Evolutionary conservation across 1,140 invertebrate genomes (phyloP).

Genomic region (Drosophila pallidifrons): DNA sequence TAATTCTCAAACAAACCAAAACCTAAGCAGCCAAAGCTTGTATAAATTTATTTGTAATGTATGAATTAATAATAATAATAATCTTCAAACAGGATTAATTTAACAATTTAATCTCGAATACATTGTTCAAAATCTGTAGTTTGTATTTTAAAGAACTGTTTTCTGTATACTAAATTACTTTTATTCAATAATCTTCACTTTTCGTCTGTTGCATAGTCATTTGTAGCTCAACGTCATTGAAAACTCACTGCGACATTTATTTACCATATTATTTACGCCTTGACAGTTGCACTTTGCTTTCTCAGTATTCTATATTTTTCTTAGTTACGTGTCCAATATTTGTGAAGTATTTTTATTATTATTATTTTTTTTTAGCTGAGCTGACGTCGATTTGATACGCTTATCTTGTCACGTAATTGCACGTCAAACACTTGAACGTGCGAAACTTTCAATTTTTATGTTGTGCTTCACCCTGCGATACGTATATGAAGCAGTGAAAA

Average conservation of each 20-base stretch:
- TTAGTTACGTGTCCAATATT: constrained; percentile 39
- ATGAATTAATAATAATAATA: too few species aligned
- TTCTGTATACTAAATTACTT: too few species aligned
- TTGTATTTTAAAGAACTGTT: too few species aligned
- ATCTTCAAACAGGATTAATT: too few species aligned
- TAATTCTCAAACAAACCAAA: too few species aligned
- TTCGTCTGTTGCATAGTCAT: neutral
- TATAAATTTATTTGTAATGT: too few species aligned
- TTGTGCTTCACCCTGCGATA: constrained; percentile 1
- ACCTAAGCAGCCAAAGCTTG: too few species aligned
- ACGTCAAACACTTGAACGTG: constrained; percentile 68
- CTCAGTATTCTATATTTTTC: constrained; percentile 12
- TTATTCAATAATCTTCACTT: neutral
- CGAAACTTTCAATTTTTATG: constrained; percentile 43
- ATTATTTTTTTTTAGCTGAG: neutral
- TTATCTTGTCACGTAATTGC: constrained; percentile 70
- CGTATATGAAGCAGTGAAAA: constrained; percentile 2
- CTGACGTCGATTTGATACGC: constrained; percentile 25
- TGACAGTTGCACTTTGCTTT: constrained; percentile 6
- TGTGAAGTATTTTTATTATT: neutral
- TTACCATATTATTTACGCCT: constrained; percentile 16
- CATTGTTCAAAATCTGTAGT: too few species aligned
- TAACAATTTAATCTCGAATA: too few species aligned
- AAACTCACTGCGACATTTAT: constrained; percentile 5
- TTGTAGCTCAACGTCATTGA: neutral